These are phyloP conservation scores for Magallana ariakensis DNA, from an alignment of 1,140 invertebrate genomes.

Conservation along the genomic window DNA sequence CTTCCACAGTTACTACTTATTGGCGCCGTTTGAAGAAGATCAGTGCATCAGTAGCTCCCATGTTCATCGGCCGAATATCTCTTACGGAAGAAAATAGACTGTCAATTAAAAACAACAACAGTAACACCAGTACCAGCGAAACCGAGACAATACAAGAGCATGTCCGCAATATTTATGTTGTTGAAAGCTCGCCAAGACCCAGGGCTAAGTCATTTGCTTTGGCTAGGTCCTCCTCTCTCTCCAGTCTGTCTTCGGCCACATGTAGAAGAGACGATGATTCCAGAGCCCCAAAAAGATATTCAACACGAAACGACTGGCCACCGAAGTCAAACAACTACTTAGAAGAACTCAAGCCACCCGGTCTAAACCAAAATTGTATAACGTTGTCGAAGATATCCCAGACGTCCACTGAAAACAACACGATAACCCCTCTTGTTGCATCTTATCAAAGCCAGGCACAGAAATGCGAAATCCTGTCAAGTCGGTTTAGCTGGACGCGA, in stretches of 20 bases:
- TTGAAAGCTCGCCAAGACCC: background rate
- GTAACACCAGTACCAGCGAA: background rate
- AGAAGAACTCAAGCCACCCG: background rate
- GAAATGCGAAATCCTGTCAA: background rate
- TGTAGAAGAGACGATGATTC: background rate
- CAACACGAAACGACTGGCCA: background rate
- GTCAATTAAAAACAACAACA: slow-evolving; percentile 11
- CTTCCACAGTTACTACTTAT: background rate
- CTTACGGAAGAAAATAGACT: slow-evolving; percentile 13
- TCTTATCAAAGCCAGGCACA: slow-evolving; percentile 17
- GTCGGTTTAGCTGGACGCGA: background rate
- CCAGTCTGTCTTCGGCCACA: background rate
- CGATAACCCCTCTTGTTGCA: background rate
- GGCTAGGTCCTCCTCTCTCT: background rate
- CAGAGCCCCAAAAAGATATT: background rate
- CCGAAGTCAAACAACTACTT: background rate
- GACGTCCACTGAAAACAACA: background rate
- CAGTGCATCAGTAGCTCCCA: background rate
- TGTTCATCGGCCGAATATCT: slow-evolving; percentile 1
- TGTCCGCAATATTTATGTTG: background rate
- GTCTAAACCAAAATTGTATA: background rate
- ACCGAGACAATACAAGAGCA: slow-evolving; percentile 2
- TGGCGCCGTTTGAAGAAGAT: slow-evolving; percentile 20
- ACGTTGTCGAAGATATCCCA: background rate
- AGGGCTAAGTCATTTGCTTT: slow-evolving; percentile 6